Percentiles rank a stretch among this genome's conserved stretches.
Evolutionary conservation across 2,797 vertebrate genomes (phyloP).

Genomic region (Staurois parvus): DNA sequence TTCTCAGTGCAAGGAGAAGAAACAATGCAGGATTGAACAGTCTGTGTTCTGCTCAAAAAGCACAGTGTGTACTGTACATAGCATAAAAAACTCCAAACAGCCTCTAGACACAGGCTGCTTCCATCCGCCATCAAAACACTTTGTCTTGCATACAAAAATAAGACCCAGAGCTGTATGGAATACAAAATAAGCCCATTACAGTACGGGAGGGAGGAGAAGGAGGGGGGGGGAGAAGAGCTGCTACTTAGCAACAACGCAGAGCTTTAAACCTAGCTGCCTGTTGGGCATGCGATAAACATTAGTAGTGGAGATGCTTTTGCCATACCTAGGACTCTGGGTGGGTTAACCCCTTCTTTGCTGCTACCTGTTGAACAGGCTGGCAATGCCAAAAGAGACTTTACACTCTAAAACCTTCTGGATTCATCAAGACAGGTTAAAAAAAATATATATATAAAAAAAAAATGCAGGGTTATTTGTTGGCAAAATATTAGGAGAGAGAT

Average conservation of each 20-base stretch:
- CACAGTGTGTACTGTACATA: conserved; percentile 94
- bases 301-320: conserved; percentile 69
- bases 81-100: conserved; percentile 97
- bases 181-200: conserved; percentile 99
- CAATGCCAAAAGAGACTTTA: not conserved
- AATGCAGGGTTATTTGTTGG: not conserved
- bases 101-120: conserved; percentile 97
- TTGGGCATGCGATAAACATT: conserved; percentile 87
- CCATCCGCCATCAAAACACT: conserved; percentile 99
- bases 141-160: conserved; percentile 99
- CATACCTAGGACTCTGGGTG: conserved; percentile 51
- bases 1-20: conserved; percentile 75
- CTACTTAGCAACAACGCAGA: conserved; percentile 98
- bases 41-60: conserved; percentile 88
- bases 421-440: too few relatives aligned
- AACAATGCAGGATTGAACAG: conserved; percentile 90
- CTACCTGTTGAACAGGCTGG: not conserved
- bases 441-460: too few relatives aligned
- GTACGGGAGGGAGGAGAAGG: conserved; percentile 78
- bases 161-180: conserved; percentile 93
- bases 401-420: not conserved
- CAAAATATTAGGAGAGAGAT: not conserved
- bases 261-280: conserved; percentile 89
- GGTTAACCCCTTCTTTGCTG: conserved; percentile 42
- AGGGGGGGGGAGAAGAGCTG: conserved; percentile 74